phyloP scores from a whole-genome alignment of 64 coral and sea anemone genomes.

The Montipora sp. region DNA sequence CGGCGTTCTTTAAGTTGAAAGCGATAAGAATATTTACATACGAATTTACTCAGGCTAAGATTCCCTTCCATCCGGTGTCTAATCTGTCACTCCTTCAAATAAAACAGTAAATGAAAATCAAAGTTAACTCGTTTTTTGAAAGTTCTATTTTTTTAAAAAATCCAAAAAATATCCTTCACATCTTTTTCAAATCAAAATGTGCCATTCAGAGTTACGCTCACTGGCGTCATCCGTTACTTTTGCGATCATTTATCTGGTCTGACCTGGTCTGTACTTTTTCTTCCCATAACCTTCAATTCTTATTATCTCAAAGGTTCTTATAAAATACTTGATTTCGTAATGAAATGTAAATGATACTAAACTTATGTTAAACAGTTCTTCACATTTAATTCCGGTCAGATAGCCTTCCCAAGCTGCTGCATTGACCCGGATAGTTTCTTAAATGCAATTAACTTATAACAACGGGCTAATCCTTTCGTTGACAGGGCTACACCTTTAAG shows the following conservation, averaged over 20 bases:
- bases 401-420: background rate
- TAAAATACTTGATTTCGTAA: background rate
- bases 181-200: no score
- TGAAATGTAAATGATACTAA: background rate
- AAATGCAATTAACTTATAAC: background rate
- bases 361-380: background rate
- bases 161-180: no score
- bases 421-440: background rate
- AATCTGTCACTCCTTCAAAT: background rate
- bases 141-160: no score
- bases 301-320: background rate
- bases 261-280: background rate
- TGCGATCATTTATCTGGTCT: background rate
- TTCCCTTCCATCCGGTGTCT: conserved; percentile 34
- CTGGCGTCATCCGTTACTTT: background rate
- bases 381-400: background rate
- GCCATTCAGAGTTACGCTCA: no score
- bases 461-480: no score
- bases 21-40: conserved; percentile 46
- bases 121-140: no score
- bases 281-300: background rate
- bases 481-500: no score
- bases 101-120: no score
- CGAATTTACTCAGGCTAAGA: conserved; percentile 3
- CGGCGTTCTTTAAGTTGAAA: background rate